Conservation (phyloP, 2,888 invertebrate genomes). For the Harpalus rubripes region DNA sequence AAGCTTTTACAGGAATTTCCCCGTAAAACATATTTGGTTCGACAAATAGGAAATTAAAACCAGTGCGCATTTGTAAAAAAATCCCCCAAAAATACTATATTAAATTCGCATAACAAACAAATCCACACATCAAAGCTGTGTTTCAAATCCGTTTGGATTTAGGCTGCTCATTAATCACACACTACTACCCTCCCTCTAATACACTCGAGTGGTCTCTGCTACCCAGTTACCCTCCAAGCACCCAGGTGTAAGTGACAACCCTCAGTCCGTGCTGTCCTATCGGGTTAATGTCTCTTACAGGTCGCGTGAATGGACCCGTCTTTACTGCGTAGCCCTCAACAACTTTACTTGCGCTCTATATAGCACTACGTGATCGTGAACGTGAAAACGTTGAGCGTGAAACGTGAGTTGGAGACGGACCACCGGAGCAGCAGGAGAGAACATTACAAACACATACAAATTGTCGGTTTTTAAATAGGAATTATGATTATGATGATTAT, state of each 20-base stretch:
- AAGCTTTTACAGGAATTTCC: too few species aligned
- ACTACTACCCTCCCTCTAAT: neutral
- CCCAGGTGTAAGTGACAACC: constrained; percentile 47
- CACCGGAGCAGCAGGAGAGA: too few species aligned
- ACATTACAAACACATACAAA: too few species aligned
- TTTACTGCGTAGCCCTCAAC: constrained; percentile 32
- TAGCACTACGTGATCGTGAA: constrained; percentile 33
- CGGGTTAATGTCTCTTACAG: constrained; percentile 41
- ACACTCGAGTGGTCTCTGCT: neutral
- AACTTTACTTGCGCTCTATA: constrained; percentile 51
- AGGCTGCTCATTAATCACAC: neutral
- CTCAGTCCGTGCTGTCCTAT: neutral
- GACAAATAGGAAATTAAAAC: too few species aligned
- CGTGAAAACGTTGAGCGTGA: constrained; percentile 5
- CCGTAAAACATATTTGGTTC: too few species aligned
- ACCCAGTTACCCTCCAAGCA: constrained; percentile 1
- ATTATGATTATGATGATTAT: too few species aligned
- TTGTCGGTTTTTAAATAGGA: too few species aligned
- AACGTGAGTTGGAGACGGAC: neutral
- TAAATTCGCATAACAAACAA: neutral
- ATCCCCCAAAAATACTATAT: too few species aligned
- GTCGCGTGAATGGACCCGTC: constrained; percentile 45
- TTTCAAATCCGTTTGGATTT: constrained; percentile 1
- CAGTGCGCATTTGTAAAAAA: too few species aligned
- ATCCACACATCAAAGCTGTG: constrained; percentile 10